Evolutionary conservation across 2,113 vertebrate genomes (phyloP).

Genomic region (Pelmatolapia mariae): DNA sequence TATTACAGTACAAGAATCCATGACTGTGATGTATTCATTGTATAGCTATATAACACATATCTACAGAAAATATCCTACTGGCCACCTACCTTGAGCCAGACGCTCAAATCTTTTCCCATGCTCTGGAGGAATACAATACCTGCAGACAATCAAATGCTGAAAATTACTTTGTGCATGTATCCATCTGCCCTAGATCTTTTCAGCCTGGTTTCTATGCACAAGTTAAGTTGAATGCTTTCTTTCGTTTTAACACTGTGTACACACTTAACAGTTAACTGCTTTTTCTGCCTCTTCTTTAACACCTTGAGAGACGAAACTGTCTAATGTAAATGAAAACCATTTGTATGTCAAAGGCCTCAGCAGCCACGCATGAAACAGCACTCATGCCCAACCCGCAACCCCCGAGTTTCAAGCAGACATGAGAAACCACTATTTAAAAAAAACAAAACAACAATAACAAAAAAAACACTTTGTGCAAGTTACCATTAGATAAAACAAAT

Average conservation of each 20-base stretch:
- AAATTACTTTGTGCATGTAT: background rate
- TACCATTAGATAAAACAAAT: background rate
- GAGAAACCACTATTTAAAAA: background rate
- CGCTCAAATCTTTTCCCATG: constrained; percentile 94
- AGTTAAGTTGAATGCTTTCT: background rate
- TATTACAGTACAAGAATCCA: background rate
- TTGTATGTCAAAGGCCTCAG: background rate
- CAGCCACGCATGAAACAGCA: background rate
- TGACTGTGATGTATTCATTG: background rate
- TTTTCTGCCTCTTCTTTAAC: background rate
- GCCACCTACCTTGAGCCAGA: constrained; percentile 86
- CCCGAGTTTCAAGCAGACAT: background rate
- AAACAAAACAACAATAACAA: background rate
- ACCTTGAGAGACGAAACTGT: background rate
- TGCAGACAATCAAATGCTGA: constrained; percentile 39
- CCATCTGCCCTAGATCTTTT: background rate
- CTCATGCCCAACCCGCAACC: background rate
- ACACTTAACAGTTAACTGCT: background rate
- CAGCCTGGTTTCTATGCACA: background rate
- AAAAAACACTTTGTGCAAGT: background rate
- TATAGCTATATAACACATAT: background rate
- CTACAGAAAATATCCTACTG: background rate
- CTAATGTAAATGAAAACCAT: background rate
- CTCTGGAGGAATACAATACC: constrained; percentile 94
- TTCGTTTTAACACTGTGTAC: background rate